Conservation (phyloP, 2,888 invertebrate genomes). For the Polydrusus cervinus region DNA sequence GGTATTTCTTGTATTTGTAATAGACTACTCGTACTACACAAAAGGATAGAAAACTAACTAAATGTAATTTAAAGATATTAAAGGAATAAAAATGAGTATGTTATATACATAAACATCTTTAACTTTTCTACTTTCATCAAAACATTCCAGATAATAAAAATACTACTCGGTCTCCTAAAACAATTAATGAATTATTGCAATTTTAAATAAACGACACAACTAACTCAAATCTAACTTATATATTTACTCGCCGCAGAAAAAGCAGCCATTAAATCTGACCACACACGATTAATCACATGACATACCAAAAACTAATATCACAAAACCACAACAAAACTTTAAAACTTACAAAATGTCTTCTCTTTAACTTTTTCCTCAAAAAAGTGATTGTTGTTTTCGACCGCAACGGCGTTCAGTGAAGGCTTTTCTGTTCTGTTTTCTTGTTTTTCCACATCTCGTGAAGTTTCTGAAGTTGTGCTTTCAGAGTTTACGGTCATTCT, state of each 20-base stretch:
- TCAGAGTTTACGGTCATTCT: slow-evolving; percentile 36
- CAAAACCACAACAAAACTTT: background rate
- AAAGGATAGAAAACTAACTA: no score
- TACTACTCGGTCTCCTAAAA: no score
- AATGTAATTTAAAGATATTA: no score
- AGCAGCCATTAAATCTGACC: background rate
- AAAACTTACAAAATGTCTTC: slow-evolving; percentile 64
- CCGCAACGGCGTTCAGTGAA: slow-evolving; percentile 48
- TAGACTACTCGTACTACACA: no score
- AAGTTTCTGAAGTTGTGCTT: slow-evolving; percentile 46
- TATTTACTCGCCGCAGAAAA: background rate
- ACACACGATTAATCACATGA: background rate
- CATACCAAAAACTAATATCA: slow-evolving; percentile 19
- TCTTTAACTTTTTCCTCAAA: slow-evolving; percentile 62
- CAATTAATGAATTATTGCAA: background rate
- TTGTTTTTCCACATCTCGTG: slow-evolving; percentile 57
- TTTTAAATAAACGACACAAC: background rate
- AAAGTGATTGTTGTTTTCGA: slow-evolving; percentile 59
- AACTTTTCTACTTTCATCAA: no score
- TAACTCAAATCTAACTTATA: no score
- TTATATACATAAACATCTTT: no score
- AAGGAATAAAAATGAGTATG: no score
- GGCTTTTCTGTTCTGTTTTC: slow-evolving; percentile 53
- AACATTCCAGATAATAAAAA: no score
- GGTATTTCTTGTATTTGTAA: no score